Evolutionary conservation across 92 coral and sea anemone species (phyloP), one percentile per base, ranked within the genome.

Genomic region (Umimayanthus kanabou): DNA sequence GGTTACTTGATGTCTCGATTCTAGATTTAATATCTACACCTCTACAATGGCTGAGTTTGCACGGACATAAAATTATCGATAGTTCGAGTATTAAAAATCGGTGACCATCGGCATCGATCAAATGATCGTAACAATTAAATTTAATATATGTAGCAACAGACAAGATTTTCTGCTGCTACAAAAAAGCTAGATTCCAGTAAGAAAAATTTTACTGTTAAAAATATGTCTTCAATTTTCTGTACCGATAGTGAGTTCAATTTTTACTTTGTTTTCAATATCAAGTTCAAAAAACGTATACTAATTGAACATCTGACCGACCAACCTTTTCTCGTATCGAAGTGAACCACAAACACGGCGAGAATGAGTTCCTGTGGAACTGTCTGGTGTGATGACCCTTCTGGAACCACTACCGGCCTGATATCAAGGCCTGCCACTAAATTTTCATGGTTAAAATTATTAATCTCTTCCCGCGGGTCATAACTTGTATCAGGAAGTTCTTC

Each of bases 301-400:
- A 47, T 45, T 45, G 6, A 33, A 33, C 37, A 33, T 9, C 16
- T 13, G 43, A 47, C 2, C 0, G 37, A 57, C 88, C 22, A 8
- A 94, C 99, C 99, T 91, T 94, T 94, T 30, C 99, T 90, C 6
- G 99, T 97, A 88, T 97, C 99, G 91, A 97, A 97, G 66, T 96
- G 94, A 16, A 97, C 99, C 43, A 97, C 98, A 87, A 92, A 97
- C 11, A 97, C 98, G 25, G 99, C 99, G 65, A 93, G 71, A 22
- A 97, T 97, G 58, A 97, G 92, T 33, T 97, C 98, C 25, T 90
- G 96, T 2, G 91, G 77, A 4, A 71, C 66, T 30, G 79, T 55
- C 39, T 70, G 90, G 20, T 47, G 79, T 10, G 66, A 82, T 20
- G 79, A 25, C 11, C 89, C 91, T 20, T 9, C 88, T 14, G 47